Evolutionary conservation across 2,113 vertebrate genomes (phyloP).

Genomic region (Oreochromis tanganicae): DNA sequence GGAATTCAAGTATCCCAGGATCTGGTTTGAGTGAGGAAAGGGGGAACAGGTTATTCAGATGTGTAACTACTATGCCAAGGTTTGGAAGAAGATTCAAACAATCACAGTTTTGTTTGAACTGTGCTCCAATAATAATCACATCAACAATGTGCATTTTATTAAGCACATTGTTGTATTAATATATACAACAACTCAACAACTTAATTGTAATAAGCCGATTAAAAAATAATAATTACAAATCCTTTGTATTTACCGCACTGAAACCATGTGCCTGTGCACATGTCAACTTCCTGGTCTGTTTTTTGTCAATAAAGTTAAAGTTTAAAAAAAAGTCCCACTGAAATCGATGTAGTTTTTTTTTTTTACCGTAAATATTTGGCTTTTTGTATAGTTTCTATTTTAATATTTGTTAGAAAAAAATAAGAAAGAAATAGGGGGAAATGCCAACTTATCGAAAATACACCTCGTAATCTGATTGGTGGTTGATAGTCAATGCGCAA

Average conservation of each 20-base stretch:
- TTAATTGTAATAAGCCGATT: background rate
- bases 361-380: background rate
- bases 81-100: background rate
- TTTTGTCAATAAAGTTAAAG: background rate
- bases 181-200: background rate
- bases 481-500: accelerated
- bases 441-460: background rate
- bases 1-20: accelerated
- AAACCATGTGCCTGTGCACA: background rate
- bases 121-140: background rate
- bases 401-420: background rate
- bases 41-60: background rate
- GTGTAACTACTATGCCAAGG: background rate
- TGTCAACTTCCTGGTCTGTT: background rate
- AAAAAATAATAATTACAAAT: background rate
- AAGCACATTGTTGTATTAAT: background rate
- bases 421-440: background rate
- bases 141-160: background rate
- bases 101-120: background rate
- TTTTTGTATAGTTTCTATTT: background rate
- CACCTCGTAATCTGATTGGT: conserved; percentile 13
- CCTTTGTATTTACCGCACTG: background rate
- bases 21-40: background rate
- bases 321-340: background rate
- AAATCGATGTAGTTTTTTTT: background rate